phyloP scores from a whole-genome alignment of 2,797 vertebrate genomes.

The Dicrostonyx torquatus region DNA sequence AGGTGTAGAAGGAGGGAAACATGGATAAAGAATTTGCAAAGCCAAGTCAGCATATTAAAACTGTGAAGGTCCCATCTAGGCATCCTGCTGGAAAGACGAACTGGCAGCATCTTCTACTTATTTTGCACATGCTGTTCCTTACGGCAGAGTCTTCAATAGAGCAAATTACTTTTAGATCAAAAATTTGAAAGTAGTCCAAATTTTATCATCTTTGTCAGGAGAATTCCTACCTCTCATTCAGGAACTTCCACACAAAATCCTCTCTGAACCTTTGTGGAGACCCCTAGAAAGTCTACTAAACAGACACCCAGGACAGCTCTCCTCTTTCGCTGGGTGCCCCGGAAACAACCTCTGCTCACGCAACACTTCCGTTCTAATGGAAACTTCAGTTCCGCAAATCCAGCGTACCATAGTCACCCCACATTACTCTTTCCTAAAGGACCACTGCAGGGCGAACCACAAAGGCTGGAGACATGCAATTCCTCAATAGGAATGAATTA shows the following conservation, averaged over 20 bases:
- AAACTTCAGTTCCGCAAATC: slow-evolving; percentile 81
- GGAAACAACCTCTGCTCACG: slow-evolving; percentile 81
- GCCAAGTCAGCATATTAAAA: not conserved
- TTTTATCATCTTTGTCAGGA: slow-evolving; percentile 77
- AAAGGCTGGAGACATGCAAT: slow-evolving; percentile 68
- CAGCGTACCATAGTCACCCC: slow-evolving; percentile 78
- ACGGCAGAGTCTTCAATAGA: not conserved
- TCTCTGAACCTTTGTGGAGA: slow-evolving; percentile 70
- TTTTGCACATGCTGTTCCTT: not conserved
- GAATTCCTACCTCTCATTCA: slow-evolving; percentile 79
- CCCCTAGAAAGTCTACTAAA: slow-evolving; percentile 76
- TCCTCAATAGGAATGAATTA: slow-evolving; percentile 75
- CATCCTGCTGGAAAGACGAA: not conserved
- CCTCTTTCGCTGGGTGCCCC: slow-evolving; percentile 78
- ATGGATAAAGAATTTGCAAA: not conserved
- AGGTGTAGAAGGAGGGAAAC: not conserved
- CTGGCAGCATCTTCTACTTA: not conserved
- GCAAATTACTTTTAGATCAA: not conserved
- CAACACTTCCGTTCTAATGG: slow-evolving; percentile 84
- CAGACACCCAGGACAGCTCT: slow-evolving; percentile 81
- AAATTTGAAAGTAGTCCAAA: slow-evolving; percentile 17
- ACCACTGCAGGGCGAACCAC: slow-evolving; percentile 80
- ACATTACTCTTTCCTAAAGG: slow-evolving; percentile 75
- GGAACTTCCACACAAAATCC: slow-evolving; percentile 77
- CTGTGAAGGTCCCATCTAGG: not conserved